phyloP scores from a whole-genome alignment of 1,140 invertebrate genomes.

The Antheraea mylitta region DNA sequence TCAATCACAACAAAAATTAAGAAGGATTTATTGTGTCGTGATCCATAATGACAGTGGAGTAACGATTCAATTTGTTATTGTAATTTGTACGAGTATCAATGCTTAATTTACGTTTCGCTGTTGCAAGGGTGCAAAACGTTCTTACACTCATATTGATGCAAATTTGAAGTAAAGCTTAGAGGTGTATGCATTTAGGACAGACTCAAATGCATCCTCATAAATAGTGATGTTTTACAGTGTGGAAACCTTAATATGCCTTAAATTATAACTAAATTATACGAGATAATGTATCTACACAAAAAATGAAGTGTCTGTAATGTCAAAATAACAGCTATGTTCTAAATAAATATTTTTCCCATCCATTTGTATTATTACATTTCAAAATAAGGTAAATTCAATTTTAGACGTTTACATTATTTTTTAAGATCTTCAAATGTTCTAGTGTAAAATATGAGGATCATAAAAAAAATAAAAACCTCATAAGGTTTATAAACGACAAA shows the following conservation, averaged over 20 bases:
- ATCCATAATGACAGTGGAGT: conserved; percentile 24
- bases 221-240: conserved; percentile 38
- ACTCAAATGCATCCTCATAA: conserved; percentile 54
- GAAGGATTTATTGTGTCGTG: conserved; percentile 3
- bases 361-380: too few relatives aligned
- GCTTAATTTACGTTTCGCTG: conserved; percentile 26
- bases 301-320: too few relatives aligned
- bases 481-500: too few relatives aligned
- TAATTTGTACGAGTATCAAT: conserved; percentile 36
- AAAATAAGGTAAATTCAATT: too few relatives aligned
- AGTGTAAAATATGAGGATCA: too few relatives aligned
- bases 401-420: too few relatives aligned
- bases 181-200: conserved; percentile 52
- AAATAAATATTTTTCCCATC: too few relatives aligned
- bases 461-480: too few relatives aligned
- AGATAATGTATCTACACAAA: too few relatives aligned
- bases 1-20: not conserved
- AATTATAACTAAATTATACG: conserved; percentile 23
- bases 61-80: conserved; percentile 50
- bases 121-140: conserved; percentile 50
- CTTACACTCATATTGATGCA: conserved; percentile 37
- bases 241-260: conserved; percentile 22
- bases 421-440: too few relatives aligned
- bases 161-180: conserved; percentile 47
- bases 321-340: too few relatives aligned